These are phyloP conservation scores for Drosophila siamana DNA, from an alignment of 2,888 invertebrate species.

Conservation along the genomic window DNA sequence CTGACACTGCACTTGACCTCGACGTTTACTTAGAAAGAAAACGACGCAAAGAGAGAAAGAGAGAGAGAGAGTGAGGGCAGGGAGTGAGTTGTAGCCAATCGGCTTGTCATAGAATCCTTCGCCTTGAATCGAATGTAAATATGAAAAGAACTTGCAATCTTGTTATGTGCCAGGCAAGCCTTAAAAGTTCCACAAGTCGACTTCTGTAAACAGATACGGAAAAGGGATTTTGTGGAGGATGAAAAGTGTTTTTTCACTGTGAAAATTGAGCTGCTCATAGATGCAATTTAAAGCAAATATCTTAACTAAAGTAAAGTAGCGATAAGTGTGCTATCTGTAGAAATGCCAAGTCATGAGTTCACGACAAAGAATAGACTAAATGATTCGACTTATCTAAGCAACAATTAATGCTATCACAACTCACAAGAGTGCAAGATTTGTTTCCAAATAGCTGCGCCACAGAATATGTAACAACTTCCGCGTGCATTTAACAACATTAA, in stretches of 20 bases:
- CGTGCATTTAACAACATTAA: constrained; percentile 1
- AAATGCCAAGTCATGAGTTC: not conserved
- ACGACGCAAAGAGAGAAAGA: too few relatives aligned
- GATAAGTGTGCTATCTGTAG: not conserved
- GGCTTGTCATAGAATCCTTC: constrained; percentile 15
- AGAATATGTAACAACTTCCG: constrained; percentile 13
- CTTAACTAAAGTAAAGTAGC: not conserved
- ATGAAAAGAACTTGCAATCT: constrained; percentile 27
- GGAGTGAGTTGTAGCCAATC: not conserved
- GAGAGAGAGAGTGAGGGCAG: not conserved
- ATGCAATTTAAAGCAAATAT: constrained; percentile 8
- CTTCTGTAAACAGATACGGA: constrained; percentile 22
- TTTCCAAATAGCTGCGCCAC: not conserved
- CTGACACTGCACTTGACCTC: constrained; percentile 32
- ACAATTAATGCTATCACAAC: not conserved
- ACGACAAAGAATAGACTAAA: not conserved
- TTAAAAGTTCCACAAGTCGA: constrained; percentile 27
- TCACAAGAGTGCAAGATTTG: not conserved
- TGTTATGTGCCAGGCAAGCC: constrained; percentile 25
- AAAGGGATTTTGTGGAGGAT: constrained; percentile 30
- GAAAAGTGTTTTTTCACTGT: not conserved
- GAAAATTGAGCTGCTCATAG: constrained; percentile 12
- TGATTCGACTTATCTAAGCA: not conserved
- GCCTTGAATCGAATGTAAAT: constrained; percentile 18
- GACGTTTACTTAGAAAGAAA: too few relatives aligned